Conservation (phyloP, 92 coral and sea anemone genomes). For the Paragorgia papillata region DNA sequence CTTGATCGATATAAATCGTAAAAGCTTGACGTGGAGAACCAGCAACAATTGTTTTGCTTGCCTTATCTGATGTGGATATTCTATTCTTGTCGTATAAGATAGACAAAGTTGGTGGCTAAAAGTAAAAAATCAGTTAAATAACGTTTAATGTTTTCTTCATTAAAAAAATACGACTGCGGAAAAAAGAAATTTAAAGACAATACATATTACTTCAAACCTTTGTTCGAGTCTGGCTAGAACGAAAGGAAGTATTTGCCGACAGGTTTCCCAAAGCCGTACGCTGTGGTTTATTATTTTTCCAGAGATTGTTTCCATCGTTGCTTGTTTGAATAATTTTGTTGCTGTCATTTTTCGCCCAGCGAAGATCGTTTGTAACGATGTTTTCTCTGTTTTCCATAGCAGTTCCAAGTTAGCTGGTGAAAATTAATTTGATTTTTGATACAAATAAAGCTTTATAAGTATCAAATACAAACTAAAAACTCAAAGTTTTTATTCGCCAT, state of each 20-base stretch:
- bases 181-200: too few relatives aligned
- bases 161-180: too few relatives aligned
- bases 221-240: slow-evolving; percentile 10
- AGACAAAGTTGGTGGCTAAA: slow-evolving; percentile 9
- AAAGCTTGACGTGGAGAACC: slow-evolving; percentile 63
- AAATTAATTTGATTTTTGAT: background rate
- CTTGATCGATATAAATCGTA: slow-evolving; percentile 77
- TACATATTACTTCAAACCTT: slow-evolving; percentile 6
- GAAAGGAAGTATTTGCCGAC: slow-evolving; percentile 6
- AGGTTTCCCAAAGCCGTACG: slow-evolving; percentile 25
- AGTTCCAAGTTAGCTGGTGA: background rate
- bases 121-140: background rate
- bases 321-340: slow-evolving; percentile 1
- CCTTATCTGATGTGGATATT: slow-evolving; percentile 72
- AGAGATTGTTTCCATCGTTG: background rate
- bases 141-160: too few relatives aligned
- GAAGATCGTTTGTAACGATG: slow-evolving; percentile 2
- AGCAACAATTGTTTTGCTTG: slow-evolving; percentile 67
- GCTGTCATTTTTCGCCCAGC: slow-evolving; percentile 29
- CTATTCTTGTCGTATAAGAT: slow-evolving; percentile 53
- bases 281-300: slow-evolving; percentile 14
- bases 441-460: background rate
- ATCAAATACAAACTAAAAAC: slow-evolving; percentile 1
- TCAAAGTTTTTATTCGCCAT: slow-evolving; percentile 11
- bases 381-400: slow-evolving; percentile 17